A percentile compares a stretch with the other conserved stretches of the same genome.
These are phyloP conservation scores for Thunnus albacares DNA, from an alignment of 2,797 vertebrate species.

Conservation along the genomic window DNA sequence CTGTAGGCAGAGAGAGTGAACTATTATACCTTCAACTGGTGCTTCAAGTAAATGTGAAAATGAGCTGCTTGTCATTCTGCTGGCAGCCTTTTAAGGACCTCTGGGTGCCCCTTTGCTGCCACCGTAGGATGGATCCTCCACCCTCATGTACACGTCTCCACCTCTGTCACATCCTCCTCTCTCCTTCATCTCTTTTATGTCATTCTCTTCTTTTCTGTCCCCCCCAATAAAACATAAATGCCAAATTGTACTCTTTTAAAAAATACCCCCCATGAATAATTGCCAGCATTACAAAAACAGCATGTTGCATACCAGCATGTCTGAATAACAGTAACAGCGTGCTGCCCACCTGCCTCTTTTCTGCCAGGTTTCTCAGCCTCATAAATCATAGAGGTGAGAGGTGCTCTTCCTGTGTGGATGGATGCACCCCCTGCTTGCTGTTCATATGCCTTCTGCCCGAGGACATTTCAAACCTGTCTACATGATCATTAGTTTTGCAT, in stretches of 20 bases:
- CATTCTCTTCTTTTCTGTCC: slow-evolving; percentile 38
- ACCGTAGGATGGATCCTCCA: slow-evolving; percentile 62
- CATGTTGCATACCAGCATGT: slow-evolving; percentile 67
- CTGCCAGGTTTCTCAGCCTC: slow-evolving; percentile 65
- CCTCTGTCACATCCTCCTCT: slow-evolving; percentile 55
- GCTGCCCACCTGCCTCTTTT: slow-evolving; percentile 62
- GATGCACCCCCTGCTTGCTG: slow-evolving; percentile 57
- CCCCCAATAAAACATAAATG: slow-evolving; percentile 56
- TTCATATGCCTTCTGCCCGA: slow-evolving; percentile 62
- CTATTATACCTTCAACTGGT: slow-evolving; percentile 52
- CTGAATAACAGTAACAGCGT: slow-evolving; percentile 72
- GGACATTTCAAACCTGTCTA: slow-evolving; percentile 55
- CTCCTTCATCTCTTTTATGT: slow-evolving; percentile 51
- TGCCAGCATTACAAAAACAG: slow-evolving; percentile 72
- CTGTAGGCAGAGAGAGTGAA: slow-evolving; percentile 43
- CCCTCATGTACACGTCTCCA: slow-evolving; percentile 63
- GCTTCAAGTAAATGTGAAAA: slow-evolving; percentile 69
- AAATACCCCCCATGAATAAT: slow-evolving; percentile 67
- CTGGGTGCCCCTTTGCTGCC: slow-evolving; percentile 67
- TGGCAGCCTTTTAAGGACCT: slow-evolving; percentile 65
- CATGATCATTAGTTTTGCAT: slow-evolving; percentile 71
- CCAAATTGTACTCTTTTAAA: slow-evolving; percentile 61
- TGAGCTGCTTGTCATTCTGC: slow-evolving; percentile 74
- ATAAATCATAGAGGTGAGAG: slow-evolving; percentile 76
- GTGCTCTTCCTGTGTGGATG: slow-evolving; percentile 56